phyloP scores from a whole-genome alignment of 2,113 vertebrate genomes.

The Alethe castanea region DNA sequence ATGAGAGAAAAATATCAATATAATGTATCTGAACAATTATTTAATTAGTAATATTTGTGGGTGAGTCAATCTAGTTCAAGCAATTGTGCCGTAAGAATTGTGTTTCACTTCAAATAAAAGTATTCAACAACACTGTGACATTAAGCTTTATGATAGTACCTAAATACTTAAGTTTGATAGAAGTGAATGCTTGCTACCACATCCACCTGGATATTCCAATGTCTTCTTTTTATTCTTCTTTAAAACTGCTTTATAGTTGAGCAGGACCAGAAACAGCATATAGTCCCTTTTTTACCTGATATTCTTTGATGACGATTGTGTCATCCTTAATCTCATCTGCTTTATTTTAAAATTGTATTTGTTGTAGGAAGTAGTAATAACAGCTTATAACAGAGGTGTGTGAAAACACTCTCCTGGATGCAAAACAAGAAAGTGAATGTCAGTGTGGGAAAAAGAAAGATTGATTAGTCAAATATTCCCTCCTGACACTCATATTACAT shows the following conservation, averaged over 20 bases:
- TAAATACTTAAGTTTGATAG: not conserved
- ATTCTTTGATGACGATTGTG: not conserved
- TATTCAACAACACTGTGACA: not conserved
- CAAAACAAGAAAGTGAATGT: not conserved
- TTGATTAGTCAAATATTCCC: not conserved
- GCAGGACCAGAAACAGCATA: not conserved
- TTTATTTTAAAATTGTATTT: not conserved
- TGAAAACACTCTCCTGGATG: not conserved
- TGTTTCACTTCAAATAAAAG: not conserved
- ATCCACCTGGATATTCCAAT: not conserved
- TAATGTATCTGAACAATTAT: not conserved
- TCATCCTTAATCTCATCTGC: not conserved
- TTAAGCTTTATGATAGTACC: not conserved
- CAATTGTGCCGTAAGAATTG: not conserved
- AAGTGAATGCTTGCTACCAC: not conserved
- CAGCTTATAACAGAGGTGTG: not conserved
- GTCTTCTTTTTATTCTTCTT: not conserved
- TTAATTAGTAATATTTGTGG: not conserved
- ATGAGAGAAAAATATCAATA: not conserved
- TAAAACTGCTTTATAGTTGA: not conserved
- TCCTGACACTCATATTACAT: not conserved
- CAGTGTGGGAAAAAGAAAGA: not conserved
- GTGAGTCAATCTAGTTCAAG: not conserved
- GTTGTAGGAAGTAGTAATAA: not conserved
- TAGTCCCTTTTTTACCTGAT: not conserved